A percentile compares a stretch with the other conserved stretches of the same genome.
These are phyloP conservation scores for Chionodraco myersi DNA, from an alignment of 2,113 vertebrate species.

Conservation along the genomic window DNA sequence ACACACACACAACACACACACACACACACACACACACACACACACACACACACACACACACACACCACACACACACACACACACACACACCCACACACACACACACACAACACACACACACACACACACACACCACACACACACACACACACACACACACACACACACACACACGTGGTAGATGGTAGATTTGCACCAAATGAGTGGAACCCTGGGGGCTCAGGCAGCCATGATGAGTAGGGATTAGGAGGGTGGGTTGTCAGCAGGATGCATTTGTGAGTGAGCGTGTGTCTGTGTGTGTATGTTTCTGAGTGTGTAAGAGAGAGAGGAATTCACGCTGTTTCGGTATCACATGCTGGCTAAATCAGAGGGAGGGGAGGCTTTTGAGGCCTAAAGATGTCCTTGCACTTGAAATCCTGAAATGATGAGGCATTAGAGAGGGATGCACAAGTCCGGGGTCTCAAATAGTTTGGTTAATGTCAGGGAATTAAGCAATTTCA, in stretches of 20 bases:
- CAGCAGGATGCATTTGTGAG: slow-evolving; percentile 71
- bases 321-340: slow-evolving; percentile 50
- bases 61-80: neutral
- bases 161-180: slow-evolving; percentile 1
- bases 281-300: slow-evolving; percentile 39
- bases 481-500: slow-evolving; percentile 43
- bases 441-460: slow-evolving; percentile 22
- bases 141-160: neutral
- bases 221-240: slow-evolving; percentile 73
- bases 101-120: neutral
- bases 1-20: neutral
- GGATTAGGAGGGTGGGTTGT: slow-evolving; percentile 77
- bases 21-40: neutral
- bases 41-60: neutral
- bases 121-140: neutral
- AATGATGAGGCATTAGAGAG: slow-evolving; percentile 58
- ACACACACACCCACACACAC: neutral
- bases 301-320: slow-evolving; percentile 29
- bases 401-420: slow-evolving; percentile 55
- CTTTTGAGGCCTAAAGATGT: slow-evolving; percentile 58
- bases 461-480: slow-evolving; percentile 50
- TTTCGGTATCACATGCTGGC: slow-evolving; percentile 56
- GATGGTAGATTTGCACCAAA: slow-evolving; percentile 54
- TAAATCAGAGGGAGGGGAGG: slow-evolving; percentile 40
- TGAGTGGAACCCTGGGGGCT: slow-evolving; percentile 70